phyloP scores from a whole-genome alignment of 2,888 invertebrate genomes.

The Archaeoteleia sp. region DNA sequence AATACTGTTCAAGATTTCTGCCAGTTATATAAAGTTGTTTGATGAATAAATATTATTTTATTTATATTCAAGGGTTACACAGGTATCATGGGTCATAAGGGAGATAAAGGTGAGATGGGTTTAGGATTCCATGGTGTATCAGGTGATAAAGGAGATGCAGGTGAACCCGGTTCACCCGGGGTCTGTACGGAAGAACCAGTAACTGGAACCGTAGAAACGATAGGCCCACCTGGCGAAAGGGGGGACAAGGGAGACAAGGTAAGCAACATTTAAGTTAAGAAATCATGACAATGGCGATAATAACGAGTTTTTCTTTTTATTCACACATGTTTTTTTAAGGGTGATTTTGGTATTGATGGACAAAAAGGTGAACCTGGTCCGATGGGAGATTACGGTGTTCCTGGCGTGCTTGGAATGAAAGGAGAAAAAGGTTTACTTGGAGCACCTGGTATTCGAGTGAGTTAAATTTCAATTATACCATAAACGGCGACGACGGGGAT shows the following conservation, averaged over 20 bases:
- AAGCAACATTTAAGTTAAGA: slow-evolving; percentile 73
- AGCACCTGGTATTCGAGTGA: slow-evolving; percentile 87
- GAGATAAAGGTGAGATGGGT: slow-evolving; percentile 81
- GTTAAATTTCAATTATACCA: too few relatives aligned
- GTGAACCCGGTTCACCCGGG: slow-evolving; percentile 77
- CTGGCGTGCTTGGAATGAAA: slow-evolving; percentile 81
- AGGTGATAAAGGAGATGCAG: slow-evolving; percentile 82
- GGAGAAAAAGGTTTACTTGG: slow-evolving; percentile 94
- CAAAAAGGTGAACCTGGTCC: slow-evolving; percentile 83
- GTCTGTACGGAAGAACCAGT: slow-evolving; percentile 71
- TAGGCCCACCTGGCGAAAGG: slow-evolving; percentile 72
- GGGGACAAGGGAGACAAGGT: slow-evolving; percentile 81
- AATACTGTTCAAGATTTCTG: too few relatives aligned
- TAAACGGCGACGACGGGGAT: too few relatives aligned
- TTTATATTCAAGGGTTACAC: slow-evolving; percentile 78
- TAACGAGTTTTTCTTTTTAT: too few relatives aligned
- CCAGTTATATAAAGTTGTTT: too few relatives aligned
- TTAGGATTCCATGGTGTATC: slow-evolving; percentile 78
- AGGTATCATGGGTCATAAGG: slow-evolving; percentile 83
- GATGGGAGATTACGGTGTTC: slow-evolving; percentile 82
- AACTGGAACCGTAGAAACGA: slow-evolving; percentile 48
- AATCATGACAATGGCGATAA: too few relatives aligned
- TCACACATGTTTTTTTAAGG: slow-evolving; percentile 62
- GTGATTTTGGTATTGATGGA: slow-evolving; percentile 76
- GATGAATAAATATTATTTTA: not conserved